Conservation (phyloP, 2,797 vertebrate genomes). For the Meriones psammophilus region DNA sequence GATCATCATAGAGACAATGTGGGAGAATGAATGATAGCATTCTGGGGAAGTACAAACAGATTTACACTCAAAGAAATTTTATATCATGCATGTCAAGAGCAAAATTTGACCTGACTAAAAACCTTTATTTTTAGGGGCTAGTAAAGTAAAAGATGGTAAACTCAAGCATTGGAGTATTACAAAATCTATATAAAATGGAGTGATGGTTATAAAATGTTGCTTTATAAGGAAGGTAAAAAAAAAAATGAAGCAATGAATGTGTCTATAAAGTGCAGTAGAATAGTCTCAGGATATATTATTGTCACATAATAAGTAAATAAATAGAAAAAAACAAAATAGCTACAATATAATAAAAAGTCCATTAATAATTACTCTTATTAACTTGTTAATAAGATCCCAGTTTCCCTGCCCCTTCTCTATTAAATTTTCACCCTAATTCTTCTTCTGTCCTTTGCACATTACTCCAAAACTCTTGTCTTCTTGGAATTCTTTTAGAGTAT, state of each 20-base stretch:
- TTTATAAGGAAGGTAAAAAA: not conserved
- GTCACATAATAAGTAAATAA: not conserved
- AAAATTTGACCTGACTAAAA: not conserved
- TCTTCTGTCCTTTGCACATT: not conserved
- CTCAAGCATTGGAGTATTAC: not conserved
- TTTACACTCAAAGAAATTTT: not conserved
- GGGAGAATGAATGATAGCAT: not conserved
- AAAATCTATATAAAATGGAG: not conserved
- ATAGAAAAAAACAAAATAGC: not conserved
- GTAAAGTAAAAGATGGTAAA: not conserved
- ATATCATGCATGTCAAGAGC: not conserved
- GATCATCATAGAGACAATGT: not conserved
- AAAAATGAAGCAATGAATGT: not conserved
- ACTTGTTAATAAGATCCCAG: not conserved
- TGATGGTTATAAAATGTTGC: not conserved
- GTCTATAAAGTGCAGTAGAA: not conserved
- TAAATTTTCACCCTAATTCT: not conserved
- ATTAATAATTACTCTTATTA: not conserved
- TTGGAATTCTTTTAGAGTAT: constrained; percentile 3
- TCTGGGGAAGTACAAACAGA: not conserved
- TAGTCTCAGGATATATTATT: not conserved
- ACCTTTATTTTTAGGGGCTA: not conserved
- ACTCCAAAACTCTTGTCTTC: not conserved
- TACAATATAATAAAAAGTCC: not conserved
- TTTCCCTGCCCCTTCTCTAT: not conserved